Base-by-base conservation (phyloP, 2,888 invertebrate species). In the Cantharis rufa region DNA sequence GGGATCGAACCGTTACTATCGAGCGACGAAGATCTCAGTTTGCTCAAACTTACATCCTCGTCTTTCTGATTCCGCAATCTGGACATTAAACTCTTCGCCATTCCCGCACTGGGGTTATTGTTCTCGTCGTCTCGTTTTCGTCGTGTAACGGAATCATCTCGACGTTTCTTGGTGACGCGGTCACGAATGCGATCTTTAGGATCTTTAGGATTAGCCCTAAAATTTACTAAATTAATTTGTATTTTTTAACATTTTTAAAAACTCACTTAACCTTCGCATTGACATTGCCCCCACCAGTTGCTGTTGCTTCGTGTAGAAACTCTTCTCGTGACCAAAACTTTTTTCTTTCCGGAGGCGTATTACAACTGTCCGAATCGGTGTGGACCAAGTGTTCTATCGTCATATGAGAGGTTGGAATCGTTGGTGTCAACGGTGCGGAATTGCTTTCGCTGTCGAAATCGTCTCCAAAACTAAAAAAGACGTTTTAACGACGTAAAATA, bases 271-370 rank as follows among this genome's bases (percentile, higher is more conserved):
- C 82, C 79, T n/a, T n/a, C 88, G 85, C 87, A 89, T 88, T 88
- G 63, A 88, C 83, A 79, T 89, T 90, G n/a, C 93, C 92, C 1
- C 93, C 93, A 64, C 93, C 93, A 69, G 92, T 93, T 48, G 93
- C 93, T 10, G 93, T 92, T 48, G 92, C 91, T 81, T 92, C 92
- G 86, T 94, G 94, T 69, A 94, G 89, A 87, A 92, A 94, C 86
- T 94, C 92, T 84, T 95, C 94, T 15, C 95, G 89, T 1, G 93
- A 93, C 91, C 93, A 94, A 72, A 93, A 91, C 84, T 91, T 91
- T 78, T 91, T 89, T 75, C 89, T 88, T 64, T 87, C 86, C 3
- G 85, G 83, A 9, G 85, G 83, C 24, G 83, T 85, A 15, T 81
- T 77, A 11, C 79, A 77, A 7, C 79, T 81, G 68, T 82, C 82